These are phyloP conservation scores for Microplitis demolitor DNA, from an alignment of 1,140 invertebrate species.

Conservation along the genomic window DNA sequence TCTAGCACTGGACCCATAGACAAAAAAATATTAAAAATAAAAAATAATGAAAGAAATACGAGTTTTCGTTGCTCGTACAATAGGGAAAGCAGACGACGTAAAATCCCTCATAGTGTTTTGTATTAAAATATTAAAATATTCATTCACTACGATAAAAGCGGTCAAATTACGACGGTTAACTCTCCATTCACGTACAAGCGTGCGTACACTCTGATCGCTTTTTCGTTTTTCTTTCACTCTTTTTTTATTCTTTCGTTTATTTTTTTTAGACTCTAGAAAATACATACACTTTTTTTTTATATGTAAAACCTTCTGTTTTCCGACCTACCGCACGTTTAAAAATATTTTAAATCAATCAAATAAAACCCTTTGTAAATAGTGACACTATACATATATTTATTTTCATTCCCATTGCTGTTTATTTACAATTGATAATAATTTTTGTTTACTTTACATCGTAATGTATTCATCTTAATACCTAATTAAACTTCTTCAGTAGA, in stretches of 20 bases:
- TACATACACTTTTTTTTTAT: conserved; percentile 18
- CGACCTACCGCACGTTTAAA: conserved; percentile 56
- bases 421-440: too few relatives aligned
- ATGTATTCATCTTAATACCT: too few relatives aligned
- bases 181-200: conserved; percentile 46
- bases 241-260: conserved; percentile 11
- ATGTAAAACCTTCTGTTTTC: conserved; percentile 16
- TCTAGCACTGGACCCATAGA: too few relatives aligned
- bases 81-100: conserved; percentile 65
- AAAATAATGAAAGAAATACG: not conserved
- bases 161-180: conserved; percentile 55
- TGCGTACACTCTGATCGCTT: conserved; percentile 20
- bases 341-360: not conserved
- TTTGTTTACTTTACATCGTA: too few relatives aligned
- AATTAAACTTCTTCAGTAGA: too few relatives aligned
- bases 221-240: not conserved
- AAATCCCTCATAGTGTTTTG: conserved; percentile 66
- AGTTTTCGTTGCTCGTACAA: conserved; percentile 50
- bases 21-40: not conserved
- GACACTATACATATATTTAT: conserved; percentile 26
- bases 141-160: conserved; percentile 53
- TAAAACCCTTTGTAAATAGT: not conserved
- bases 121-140: conserved; percentile 63
- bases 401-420: not conserved
- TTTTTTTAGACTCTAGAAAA: not conserved